Conservation (phyloP, 2,797 vertebrate genomes). For the Centropyge bicolor region DNA sequence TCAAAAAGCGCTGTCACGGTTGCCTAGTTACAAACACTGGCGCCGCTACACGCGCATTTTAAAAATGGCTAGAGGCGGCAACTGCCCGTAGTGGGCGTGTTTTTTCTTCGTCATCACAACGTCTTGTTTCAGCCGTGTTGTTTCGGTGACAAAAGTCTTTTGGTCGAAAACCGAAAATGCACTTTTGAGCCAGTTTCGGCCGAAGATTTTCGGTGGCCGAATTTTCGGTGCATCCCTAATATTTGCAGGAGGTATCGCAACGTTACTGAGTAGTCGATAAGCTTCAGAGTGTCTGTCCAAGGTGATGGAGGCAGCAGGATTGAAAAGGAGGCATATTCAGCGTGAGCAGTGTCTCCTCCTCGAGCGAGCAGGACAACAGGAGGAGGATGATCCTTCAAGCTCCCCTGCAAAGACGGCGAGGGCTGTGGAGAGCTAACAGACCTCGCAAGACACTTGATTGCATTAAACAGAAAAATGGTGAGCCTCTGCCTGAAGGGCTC, state of each 20-base stretch:
- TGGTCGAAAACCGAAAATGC: too few species aligned
- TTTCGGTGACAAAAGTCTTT: too few species aligned
- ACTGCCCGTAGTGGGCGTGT: too few species aligned
- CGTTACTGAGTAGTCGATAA: not conserved
- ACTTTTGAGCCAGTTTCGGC: too few species aligned
- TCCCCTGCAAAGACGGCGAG: slow-evolving; percentile 20
- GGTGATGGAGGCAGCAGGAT: slow-evolving; percentile 20
- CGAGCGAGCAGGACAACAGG: slow-evolving; percentile 20
- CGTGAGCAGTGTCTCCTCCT: slow-evolving; percentile 37
- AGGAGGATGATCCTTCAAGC: slow-evolving; percentile 45
- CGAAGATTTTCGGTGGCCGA: too few species aligned
- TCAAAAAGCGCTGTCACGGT: too few species aligned
- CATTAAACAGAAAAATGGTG: slow-evolving; percentile 51
- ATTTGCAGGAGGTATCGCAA: not conserved
- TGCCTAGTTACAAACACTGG: too few species aligned
- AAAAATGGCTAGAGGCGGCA: too few species aligned
- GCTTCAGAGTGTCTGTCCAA: slow-evolving; percentile 14
- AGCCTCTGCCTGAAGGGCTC: slow-evolving; percentile 40
- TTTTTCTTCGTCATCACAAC: too few species aligned
- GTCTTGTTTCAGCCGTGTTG: too few species aligned
- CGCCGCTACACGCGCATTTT: too few species aligned
- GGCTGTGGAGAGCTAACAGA: slow-evolving; percentile 34
- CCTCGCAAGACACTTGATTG: slow-evolving; percentile 45
- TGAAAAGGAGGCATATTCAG: slow-evolving; percentile 14
- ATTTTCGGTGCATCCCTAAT: too few species aligned